These are phyloP conservation scores for Drosophila ezoana DNA, from an alignment of 2,888 invertebrate genomes.

Conservation along the genomic window DNA sequence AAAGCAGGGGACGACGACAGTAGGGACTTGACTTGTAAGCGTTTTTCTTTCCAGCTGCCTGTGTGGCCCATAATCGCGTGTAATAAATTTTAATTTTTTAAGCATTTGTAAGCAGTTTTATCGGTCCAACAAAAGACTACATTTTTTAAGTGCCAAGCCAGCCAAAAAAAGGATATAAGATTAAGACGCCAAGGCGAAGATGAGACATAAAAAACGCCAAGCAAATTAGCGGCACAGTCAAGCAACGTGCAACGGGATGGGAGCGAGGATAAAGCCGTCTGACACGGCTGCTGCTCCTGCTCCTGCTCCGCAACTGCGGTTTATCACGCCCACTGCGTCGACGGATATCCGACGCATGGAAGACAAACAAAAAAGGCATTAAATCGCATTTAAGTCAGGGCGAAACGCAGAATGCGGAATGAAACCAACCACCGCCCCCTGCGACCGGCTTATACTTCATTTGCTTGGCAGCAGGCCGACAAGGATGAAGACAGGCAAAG, in stretches of 20 bases:
- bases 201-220: slow-evolving; percentile 69
- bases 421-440: slow-evolving; percentile 26
- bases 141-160: slow-evolving; percentile 75
- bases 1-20: background rate
- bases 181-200: slow-evolving; percentile 70
- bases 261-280: slow-evolving; percentile 29
- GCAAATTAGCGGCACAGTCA: slow-evolving; percentile 72
- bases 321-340: slow-evolving; percentile 77
- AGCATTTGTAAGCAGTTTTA: slow-evolving; percentile 82
- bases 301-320: slow-evolving; percentile 47
- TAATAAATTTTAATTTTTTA: slow-evolving; percentile 83
- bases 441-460: slow-evolving; percentile 53
- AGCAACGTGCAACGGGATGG: slow-evolving; percentile 6
- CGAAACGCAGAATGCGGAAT: slow-evolving; percentile 38
- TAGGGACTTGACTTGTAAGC: slow-evolving; percentile 17
- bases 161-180: slow-evolving; percentile 74
- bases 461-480: slow-evolving; percentile 35
- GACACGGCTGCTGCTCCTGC: slow-evolving; percentile 16
- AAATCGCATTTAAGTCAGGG: slow-evolving; percentile 81
- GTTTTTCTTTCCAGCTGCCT: slow-evolving; percentile 5
- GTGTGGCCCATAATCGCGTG: slow-evolving; percentile 70
- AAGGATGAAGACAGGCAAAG: slow-evolving; percentile 33
- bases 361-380: slow-evolving; percentile 82
- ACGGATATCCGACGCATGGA: slow-evolving; percentile 79
- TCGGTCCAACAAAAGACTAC: slow-evolving; percentile 75